Evolutionary conservation across 2,888 invertebrate genomes (phyloP).

Genomic region (Drosophila sordidula): DNA sequence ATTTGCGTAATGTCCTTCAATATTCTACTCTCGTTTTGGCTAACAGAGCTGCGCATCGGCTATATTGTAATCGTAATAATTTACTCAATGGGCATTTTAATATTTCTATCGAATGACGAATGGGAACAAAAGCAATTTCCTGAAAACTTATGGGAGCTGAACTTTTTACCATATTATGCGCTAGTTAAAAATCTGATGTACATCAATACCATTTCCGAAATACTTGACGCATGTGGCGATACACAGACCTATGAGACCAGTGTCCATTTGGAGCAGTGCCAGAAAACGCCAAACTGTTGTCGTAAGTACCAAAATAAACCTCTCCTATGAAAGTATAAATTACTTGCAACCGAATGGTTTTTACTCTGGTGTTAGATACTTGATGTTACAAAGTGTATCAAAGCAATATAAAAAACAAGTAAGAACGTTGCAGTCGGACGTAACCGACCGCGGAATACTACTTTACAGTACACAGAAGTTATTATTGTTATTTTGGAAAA

Average conservation of each 20-base stretch:
- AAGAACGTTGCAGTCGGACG: no score
- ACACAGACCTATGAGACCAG: constrained; percentile 46
- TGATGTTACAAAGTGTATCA: no score
- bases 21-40: constrained; percentile 27
- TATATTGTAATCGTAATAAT: constrained; percentile 36
- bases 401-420: no score
- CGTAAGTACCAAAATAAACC: constrained; percentile 30
- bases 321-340: not conserved
- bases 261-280: constrained; percentile 48
- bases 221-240: constrained; percentile 30
- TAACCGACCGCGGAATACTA: no score
- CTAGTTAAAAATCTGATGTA: constrained; percentile 32
- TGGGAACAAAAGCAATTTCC: not conserved
- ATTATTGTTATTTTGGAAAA: no score
- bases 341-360: not conserved
- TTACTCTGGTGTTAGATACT: not conserved
- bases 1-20: constrained; percentile 44
- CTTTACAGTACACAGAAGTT: no score
- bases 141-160: not conserved
- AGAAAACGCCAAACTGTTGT: constrained; percentile 49
- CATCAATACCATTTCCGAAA: not conserved
- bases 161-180: constrained; percentile 34
- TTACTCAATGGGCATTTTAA: constrained; percentile 36
- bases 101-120: constrained; percentile 14
- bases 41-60: constrained; percentile 22